phyloP scores from a whole-genome alignment of 2,888 invertebrate genomes.

The Archips xylosteana region DNA sequence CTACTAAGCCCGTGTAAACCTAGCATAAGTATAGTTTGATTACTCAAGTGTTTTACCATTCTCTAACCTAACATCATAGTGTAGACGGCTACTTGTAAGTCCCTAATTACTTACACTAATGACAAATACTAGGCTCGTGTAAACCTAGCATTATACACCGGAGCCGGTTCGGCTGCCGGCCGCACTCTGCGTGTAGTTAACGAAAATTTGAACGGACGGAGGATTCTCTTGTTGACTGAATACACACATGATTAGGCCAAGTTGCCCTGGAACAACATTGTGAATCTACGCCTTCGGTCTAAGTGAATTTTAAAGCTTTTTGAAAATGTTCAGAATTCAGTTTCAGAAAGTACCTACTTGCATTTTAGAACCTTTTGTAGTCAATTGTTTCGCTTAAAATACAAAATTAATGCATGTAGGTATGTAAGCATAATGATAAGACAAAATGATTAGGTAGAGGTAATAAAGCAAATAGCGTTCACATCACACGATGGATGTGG shows the following conservation, averaged over 20 bases:
- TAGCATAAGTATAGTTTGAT: no score
- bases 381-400: not conserved
- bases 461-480: not conserved
- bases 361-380: no score
- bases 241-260: slow-evolving; percentile 33
- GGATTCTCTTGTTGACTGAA: slow-evolving; percentile 34
- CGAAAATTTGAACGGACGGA: slow-evolving; percentile 46
- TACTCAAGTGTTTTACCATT: no score
- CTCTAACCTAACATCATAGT: no score
- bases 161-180: not conserved
- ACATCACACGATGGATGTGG: not conserved
- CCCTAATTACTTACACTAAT: no score
- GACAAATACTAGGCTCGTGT: no score
- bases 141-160: slow-evolving; percentile 1
- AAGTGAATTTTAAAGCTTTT: not conserved
- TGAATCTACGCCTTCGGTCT: not conserved
- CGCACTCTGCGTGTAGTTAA: slow-evolving; percentile 47
- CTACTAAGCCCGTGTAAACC: no score
- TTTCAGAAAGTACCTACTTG: no score
- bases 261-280: slow-evolving; percentile 17
- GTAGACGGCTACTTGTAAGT: no score
- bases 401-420: no score
- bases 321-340: no score
- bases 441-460: not conserved
- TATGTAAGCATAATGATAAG: no score